A percentile compares a stretch with the other conserved stretches of the same genome.
These are phyloP conservation scores for Salvelinus namaycush DNA, from an alignment of 2,113 vertebrate genomes.

Conservation along the genomic window DNA sequence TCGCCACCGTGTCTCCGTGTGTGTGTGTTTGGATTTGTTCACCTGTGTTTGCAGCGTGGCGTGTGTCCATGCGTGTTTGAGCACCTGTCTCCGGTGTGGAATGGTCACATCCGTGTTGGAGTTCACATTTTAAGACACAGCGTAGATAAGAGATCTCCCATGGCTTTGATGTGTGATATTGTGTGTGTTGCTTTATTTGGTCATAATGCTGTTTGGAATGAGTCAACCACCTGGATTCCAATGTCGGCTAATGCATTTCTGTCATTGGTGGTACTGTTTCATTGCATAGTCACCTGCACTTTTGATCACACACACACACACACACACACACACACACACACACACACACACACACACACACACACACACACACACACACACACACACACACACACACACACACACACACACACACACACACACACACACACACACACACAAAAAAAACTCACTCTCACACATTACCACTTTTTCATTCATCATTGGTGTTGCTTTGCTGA, in stretches of 20 bases:
- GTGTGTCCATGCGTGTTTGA: conserved; percentile 13
- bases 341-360: neutral
- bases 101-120: neutral
- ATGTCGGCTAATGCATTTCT: conserved; percentile 22
- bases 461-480: neutral
- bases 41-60: conserved; percentile 1
- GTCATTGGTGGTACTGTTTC: conserved; percentile 39
- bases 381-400: neutral
- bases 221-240: conserved; percentile 25
- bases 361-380: conserved; percentile 5
- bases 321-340: conserved; percentile 20
- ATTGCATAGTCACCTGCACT: conserved; percentile 37
- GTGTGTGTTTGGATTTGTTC: conserved; percentile 36
- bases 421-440: conserved; percentile 29
- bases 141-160: conserved; percentile 3
- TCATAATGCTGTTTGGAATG: neutral
- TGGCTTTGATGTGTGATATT: conserved; percentile 41
- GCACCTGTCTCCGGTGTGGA: neutral
- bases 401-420: neutral
- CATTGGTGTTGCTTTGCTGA: conserved; percentile 14
- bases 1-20: conserved; percentile 47
- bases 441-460: conserved; percentile 3
- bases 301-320: conserved; percentile 20
- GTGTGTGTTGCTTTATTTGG: conserved; percentile 14
- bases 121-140: conserved; percentile 37